Evolutionary conservation across 2,797 vertebrate species (phyloP), one percentile per base, ranked within the genome.

Genomic region (Podarcis lilfordi): DNA sequence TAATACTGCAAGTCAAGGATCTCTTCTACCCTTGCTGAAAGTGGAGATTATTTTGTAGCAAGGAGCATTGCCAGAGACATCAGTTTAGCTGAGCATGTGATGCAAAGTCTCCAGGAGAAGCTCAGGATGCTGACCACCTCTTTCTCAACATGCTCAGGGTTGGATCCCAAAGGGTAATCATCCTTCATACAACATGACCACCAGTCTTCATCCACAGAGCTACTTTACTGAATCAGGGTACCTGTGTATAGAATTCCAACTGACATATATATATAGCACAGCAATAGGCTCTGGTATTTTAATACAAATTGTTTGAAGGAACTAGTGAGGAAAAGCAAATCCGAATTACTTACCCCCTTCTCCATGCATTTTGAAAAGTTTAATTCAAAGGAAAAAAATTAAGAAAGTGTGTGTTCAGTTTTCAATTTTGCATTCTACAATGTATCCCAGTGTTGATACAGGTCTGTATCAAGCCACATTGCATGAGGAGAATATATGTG

Each of bases 361-460:
- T 71, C 23, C 27, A 3, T 9, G 66, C 9, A 72, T 27, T 74
- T 59, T 59, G 11, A 29, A 75, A 84, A 72, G 23, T 37, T 74
- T 75, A 75, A 17, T 55, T 2, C 21, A 6, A 84, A 72, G 45
- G 45, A 27, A 29, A 55, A 72, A 21, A 25, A 25, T 72, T 35
- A 32, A 84, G 4, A 19, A 76, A 43, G 2, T n/a, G 8, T 15
- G 27, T 9, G 23, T 40, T 27, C 15, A 85, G 91, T 77, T 90
- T 19, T 40, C 71, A 79, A 74, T 86, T 88, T 23, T 78, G 15
- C 91, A 43, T n/a, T 88, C 69, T 91, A 55, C 59, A 88, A 55
- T 89, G 55, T 77, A 7, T 72, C 72, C n/a, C 35, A 27, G 25
- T 45, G 25, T 84, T 71, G 35, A 88, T 72, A 71, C 21, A 75